These are phyloP conservation scores for Pelochelys cantorii DNA, from an alignment of 2,797 vertebrate species.

Conservation along the genomic window DNA sequence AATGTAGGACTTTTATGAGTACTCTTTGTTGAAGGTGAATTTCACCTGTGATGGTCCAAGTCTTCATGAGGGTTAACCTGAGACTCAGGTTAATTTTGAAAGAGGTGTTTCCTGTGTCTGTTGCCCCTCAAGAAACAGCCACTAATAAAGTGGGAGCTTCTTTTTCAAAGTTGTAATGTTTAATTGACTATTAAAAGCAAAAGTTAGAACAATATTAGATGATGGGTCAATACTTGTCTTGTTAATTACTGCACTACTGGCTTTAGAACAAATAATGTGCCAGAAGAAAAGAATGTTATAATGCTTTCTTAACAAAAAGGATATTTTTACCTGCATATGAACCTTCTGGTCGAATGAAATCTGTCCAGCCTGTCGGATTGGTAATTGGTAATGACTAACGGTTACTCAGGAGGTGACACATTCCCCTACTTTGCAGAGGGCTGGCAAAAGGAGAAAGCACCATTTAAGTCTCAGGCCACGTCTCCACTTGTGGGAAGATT, in stretches of 20 bases:
- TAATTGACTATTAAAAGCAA: background rate
- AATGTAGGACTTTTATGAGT: too few species aligned
- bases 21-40: too few species aligned
- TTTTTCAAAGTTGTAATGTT: too few species aligned
- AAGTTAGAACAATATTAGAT: background rate
- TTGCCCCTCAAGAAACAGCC: too few species aligned
- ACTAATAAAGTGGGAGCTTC: too few species aligned
- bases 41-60: too few species aligned
- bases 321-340: slow-evolving; percentile 29
- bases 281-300: background rate
- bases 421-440: background rate
- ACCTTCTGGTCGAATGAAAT: slow-evolving; percentile 34
- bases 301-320: slow-evolving; percentile 15
- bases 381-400: background rate
- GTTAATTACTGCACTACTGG: background rate
- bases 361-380: background rate
- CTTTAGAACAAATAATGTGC: background rate
- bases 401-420: background rate
- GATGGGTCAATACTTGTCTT: background rate
- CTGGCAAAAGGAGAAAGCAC: background rate
- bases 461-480: background rate
- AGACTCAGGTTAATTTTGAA: too few species aligned
- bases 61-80: too few species aligned
- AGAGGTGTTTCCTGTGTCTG: too few species aligned
- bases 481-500: too few species aligned